Percentiles rank a stretch among this genome's conserved stretches.
These are phyloP conservation scores for Morelia viridis DNA, from an alignment of 2,797 vertebrate genomes.

Conservation along the genomic window DNA sequence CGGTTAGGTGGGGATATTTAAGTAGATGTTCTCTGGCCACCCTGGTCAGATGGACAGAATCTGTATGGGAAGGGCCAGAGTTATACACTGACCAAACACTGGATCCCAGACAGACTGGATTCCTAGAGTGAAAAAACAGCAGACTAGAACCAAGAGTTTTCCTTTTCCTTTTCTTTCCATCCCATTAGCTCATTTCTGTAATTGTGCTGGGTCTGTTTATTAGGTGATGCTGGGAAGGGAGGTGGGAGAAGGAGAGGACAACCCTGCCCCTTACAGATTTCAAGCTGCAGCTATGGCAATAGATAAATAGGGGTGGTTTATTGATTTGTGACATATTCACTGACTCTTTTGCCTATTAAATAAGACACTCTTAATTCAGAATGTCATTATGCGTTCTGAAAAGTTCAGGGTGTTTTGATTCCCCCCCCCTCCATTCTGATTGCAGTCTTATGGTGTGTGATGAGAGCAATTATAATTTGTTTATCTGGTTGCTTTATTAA, in stretches of 20 bases:
- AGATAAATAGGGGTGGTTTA: slow-evolving; percentile 19
- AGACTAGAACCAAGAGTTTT: slow-evolving; percentile 4
- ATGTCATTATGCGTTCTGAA: slow-evolving; percentile 1
- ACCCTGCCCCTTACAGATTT: neutral
- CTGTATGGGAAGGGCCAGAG: neutral
- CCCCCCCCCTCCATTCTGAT: neutral
- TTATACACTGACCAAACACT: neutral
- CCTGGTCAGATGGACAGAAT: too few relatives aligned
- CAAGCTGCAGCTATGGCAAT: neutral
- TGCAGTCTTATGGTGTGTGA: slow-evolving; percentile 5
- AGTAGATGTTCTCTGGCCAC: too few relatives aligned
- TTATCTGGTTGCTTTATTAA: slow-evolving; percentile 22
- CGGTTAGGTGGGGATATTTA: too few relatives aligned
- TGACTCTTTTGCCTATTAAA: slow-evolving; percentile 9
- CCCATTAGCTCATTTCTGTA: neutral
- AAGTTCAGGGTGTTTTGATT: neutral
- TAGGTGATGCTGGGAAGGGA: neutral
- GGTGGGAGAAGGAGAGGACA: neutral
- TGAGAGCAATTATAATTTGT: slow-evolving; percentile 32
- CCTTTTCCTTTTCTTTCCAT: neutral
- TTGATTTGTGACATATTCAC: slow-evolving; percentile 24
- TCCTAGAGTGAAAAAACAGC: neutral
- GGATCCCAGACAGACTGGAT: neutral
- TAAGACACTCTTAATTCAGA: slow-evolving; percentile 25
- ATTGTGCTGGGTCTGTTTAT: neutral